Percentiles rank a stretch among this genome's conserved stretches.
Conservation (phyloP, 92 coral and sea anemone species). For the Meandrina meandrites region DNA sequence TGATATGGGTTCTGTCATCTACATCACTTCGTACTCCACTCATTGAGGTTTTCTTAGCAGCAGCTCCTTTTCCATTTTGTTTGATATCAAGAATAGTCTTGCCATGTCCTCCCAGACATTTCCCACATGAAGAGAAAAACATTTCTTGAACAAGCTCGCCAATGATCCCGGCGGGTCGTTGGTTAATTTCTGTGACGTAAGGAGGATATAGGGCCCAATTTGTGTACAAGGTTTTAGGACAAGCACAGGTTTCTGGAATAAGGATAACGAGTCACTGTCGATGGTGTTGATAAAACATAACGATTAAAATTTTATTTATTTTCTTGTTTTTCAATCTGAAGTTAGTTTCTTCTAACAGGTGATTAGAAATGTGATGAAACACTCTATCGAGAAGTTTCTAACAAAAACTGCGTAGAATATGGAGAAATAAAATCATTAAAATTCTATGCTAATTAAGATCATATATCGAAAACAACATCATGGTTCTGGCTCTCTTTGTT, state of each 20-base stretch:
- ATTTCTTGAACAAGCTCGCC: constrained; percentile 51
- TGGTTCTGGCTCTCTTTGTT: too few relatives aligned
- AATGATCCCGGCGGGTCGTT: constrained; percentile 69
- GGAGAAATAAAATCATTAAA: too few relatives aligned
- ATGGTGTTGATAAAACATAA: not conserved
- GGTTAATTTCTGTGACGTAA: constrained; percentile 38
- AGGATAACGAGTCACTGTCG: not conserved
- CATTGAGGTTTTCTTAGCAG: constrained; percentile 51
- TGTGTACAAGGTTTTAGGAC: constrained; percentile 59
- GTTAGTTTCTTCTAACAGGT: too few relatives aligned
- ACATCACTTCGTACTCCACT: constrained; percentile 49
- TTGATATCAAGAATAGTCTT: constrained; percentile 40
- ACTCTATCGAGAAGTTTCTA: too few relatives aligned
- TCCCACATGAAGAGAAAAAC: constrained; percentile 67
- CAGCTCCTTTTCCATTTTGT: constrained; percentile 43
- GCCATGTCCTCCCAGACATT: constrained; percentile 67
- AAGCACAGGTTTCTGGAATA: constrained; percentile 67
- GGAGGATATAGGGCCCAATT: constrained; percentile 76
- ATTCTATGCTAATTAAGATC: too few relatives aligned
- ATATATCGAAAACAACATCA: too few relatives aligned
- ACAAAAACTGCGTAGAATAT: too few relatives aligned
- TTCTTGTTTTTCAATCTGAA: too few relatives aligned
- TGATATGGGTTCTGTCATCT: constrained; percentile 56
- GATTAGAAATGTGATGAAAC: too few relatives aligned
- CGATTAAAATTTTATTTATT: too few relatives aligned